A percentile compares a stretch with the other conserved stretches of the same genome.
These are phyloP conservation scores for Amphilophus citrinellus DNA, from an alignment of 2,113 vertebrate genomes.

Conservation along the genomic window DNA sequence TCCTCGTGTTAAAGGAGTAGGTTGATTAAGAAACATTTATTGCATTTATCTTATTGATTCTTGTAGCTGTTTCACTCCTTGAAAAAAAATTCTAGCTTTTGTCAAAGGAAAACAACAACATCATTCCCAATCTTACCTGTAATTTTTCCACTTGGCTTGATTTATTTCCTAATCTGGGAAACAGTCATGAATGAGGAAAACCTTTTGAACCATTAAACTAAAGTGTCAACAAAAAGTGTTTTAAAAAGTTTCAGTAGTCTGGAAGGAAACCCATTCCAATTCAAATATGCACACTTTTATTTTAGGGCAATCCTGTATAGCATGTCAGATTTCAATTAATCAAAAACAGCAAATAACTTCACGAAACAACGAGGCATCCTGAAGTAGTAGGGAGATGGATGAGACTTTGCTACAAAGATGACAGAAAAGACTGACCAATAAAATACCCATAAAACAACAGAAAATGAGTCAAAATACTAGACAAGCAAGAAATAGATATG, in stretches of 20 bases:
- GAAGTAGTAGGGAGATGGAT: neutral
- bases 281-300: constrained; percentile 1
- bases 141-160: constrained; percentile 7
- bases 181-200: neutral
- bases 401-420: constrained; percentile 6
- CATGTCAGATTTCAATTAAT: neutral
- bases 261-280: neutral
- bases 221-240: neutral
- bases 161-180: constrained; percentile 12
- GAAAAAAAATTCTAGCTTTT: neutral
- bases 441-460: constrained; percentile 26
- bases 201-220: neutral
- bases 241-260: neutral
- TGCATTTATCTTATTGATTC: neutral
- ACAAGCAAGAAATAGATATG: constrained; percentile 12
- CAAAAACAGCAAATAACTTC: neutral
- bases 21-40: neutral
- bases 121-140: neutral
- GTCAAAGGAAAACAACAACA: neutral
- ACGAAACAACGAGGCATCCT: neutral
- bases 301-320: neutral
- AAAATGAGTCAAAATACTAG: constrained; percentile 22
- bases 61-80: neutral
- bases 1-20: neutral
- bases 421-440: constrained; percentile 11